Base-by-base conservation (phyloP, 2,797 vertebrate genomes). In the Pseudomugil tenellus region DNA sequence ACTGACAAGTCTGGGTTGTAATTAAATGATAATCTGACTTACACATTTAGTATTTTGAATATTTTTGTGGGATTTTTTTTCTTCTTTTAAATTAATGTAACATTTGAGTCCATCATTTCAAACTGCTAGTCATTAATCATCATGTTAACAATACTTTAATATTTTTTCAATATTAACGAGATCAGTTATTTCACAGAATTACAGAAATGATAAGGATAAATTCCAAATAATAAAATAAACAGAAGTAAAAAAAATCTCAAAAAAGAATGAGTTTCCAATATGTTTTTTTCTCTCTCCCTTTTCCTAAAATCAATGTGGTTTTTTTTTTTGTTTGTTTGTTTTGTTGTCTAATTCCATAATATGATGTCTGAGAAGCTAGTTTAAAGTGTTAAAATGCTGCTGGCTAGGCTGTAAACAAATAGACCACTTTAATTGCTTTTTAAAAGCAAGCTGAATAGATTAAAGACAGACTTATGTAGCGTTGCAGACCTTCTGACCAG, bases 401-500 rank as follows among this genome's bases (percentile, higher is more conserved):
- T 39, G 28, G 14, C 29, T 16, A 39, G 54, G 26, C 34, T 43
- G 49, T 62, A 31, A 48, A 57, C 58, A 55, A 67, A 55, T 31
- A 52, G 21, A 19, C 8, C 10, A 26, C 17, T 53, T 17, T 49
- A 43, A 52, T 41, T 34, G 8, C 23, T 58, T 46, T 26, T 41
- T 31, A 13, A 17, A 63, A 52, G 14, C 2, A 52, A 63, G 31
- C 19, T 34, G 1, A 53, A 70, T 57, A 34, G 63, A 65, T 34
- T 14, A 67, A 61, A 59, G 31, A 2, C 25, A 41, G 31, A 58
- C 61, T 28, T 31, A 55, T 29, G 16, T 51, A 14, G 2, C 6
- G 26, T 57, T 41, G 31, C 21, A 7, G 55, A 74, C 31, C 52
- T 35, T 32, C 1, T 61, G 39, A 55, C 19, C 73, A 70, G 51